A percentile compares a stretch with the other conserved stretches of the same genome.
phyloP scores from a whole-genome alignment of 2,113 vertebrate species.

The Xyliphius kryptos region DNA sequence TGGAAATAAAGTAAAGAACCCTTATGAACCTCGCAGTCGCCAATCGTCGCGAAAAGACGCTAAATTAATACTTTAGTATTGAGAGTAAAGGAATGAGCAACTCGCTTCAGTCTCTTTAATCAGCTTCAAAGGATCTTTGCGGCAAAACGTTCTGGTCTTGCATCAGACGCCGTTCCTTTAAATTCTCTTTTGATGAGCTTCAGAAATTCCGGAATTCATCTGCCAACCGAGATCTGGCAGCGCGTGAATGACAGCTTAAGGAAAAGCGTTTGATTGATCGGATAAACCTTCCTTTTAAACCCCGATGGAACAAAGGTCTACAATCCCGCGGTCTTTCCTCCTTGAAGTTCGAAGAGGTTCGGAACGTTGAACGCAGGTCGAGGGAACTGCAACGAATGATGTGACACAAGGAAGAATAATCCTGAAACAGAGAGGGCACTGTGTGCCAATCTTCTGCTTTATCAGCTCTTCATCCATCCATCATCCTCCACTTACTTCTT shows the following conservation, averaged over 20 bases:
- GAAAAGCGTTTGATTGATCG: slow-evolving; percentile 12
- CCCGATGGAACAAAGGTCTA: background rate
- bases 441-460: too few relatives aligned
- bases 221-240: slow-evolving; percentile 1
- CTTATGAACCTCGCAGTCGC: too few relatives aligned
- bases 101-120: slow-evolving; percentile 32
- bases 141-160: slow-evolving; percentile 23
- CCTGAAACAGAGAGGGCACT: background rate
- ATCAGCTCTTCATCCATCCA: too few relatives aligned
- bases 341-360: slow-evolving; percentile 1
- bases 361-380: slow-evolving; percentile 11
- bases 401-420: slow-evolving; percentile 24
- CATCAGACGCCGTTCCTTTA: slow-evolving; percentile 35
- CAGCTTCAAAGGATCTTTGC: slow-evolving; percentile 28
- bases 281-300: background rate
- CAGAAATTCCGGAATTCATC: slow-evolving; percentile 19
- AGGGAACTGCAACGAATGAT: slow-evolving; percentile 11
- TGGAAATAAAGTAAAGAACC: too few relatives aligned
- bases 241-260: slow-evolving; percentile 1
- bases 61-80: slow-evolving; percentile 17
- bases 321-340: background rate
- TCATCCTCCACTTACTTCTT: too few relatives aligned
- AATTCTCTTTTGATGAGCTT: slow-evolving; percentile 36
- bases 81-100: slow-evolving; percentile 4
- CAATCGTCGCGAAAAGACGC: background rate